Evolutionary conservation across 2,888 invertebrate species (phyloP), one percentile per base, ranked within the genome.

Genomic region (Epistrophella euchroma): DNA sequence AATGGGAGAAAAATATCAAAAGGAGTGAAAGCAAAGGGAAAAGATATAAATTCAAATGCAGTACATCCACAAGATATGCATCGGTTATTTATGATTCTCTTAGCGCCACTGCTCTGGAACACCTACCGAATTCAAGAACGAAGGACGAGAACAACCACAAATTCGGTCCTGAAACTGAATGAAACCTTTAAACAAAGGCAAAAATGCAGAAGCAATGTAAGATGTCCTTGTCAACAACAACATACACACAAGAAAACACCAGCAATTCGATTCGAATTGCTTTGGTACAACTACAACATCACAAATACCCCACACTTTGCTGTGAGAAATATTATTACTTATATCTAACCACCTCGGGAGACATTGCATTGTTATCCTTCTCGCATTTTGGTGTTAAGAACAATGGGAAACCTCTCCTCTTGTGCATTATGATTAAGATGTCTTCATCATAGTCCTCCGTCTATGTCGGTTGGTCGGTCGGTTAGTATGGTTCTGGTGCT

Each of bases 351-450:
- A 84, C 75, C 50, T 78, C 50, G 64, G 35, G 64, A 50, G 50
- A 52, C 19, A 13, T 45, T 72, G 72, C 75, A 80, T 80, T 85
- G 84, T 84, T 85, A 70, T 80, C 75, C 60, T 76, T 52, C 45
- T 75, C 50, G 43, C 74, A 79, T 64, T 74, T 43, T 45, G 56
- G 70, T 43, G 47, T 55, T 56, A 77, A 84, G 81, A 85, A 85
- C 85, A 85, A 85, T 73, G 52, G 81, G 22, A 85, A 15, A 72
- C 52, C 52, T 68, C 52, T 68, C 60, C 72, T 47, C 66, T 66
- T 72, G 73, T 81, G 85, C 80, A 85, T 81, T 85, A 85, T 85
- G 85, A 85, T 85, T 85, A 85, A 85, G 81, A 85, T 85, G 85
- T 77, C 68, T 55, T 73, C 37, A 52, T 64, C 5, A 32, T 66